These are phyloP conservation scores for Halotydeus destructor DNA, from an alignment of 1,140 invertebrate genomes.

Conservation along the genomic window DNA sequence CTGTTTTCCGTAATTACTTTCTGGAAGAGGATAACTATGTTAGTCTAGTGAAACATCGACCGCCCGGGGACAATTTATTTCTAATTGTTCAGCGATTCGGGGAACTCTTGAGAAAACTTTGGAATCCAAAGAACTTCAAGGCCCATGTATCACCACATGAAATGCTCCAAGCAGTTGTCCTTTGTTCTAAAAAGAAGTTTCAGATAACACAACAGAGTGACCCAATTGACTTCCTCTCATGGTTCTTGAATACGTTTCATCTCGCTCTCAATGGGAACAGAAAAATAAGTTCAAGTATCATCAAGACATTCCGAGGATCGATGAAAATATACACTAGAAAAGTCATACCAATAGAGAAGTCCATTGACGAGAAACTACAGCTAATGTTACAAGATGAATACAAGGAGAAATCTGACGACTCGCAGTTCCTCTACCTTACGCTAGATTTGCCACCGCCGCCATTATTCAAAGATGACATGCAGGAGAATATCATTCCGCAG, in stretches of 20 bases:
- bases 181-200: conserved; percentile 93
- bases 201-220: conserved; percentile 98
- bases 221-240: conserved; percentile 69
- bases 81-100: conserved; percentile 90
- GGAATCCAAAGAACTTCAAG: conserved; percentile 98
- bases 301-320: conserved; percentile 81
- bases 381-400: conserved; percentile 64
- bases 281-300: conserved; percentile 35
- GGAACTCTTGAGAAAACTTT: conserved; percentile 87
- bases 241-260: conserved; percentile 38
- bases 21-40: conserved; percentile 78
- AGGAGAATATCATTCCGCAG: conserved; percentile 96
- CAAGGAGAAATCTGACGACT: conserved; percentile 43
- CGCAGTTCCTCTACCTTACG: conserved; percentile 82
- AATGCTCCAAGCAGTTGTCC: conserved; percentile 96
- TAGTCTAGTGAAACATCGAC: conserved; percentile 46
- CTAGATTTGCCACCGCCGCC: conserved; percentile 90
- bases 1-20: conserved; percentile 83
- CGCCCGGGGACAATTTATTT: conserved; percentile 74
- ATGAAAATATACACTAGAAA: conserved; percentile 89
- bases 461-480: conserved; percentile 71
- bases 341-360: conserved; percentile 71
- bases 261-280: conserved; percentile 37
- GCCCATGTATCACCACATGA: conserved; percentile 98
- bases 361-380: conserved; percentile 61